Percentiles rank a stretch among this genome's conserved stretches.
phyloP scores from a whole-genome alignment of 1,140 invertebrate species.

The Bombyx mandarina region DNA sequence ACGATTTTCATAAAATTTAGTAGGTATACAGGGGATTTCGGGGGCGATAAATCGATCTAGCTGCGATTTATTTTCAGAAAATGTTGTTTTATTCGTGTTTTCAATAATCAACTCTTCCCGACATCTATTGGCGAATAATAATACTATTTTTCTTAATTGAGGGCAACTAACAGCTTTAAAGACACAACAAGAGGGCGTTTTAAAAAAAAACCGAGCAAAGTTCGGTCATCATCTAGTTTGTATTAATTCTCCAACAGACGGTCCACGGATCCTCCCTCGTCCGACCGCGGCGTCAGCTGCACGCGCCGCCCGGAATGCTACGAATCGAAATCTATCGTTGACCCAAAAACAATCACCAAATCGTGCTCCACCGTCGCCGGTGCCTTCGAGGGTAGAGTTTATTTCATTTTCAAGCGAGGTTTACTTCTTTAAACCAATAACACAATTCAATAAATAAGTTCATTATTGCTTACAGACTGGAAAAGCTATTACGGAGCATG shows the following conservation, averaged over 20 bases:
- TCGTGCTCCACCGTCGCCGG: conserved; percentile 21
- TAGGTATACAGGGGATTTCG: no score
- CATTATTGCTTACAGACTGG: not conserved
- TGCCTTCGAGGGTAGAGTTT: conserved; percentile 25
- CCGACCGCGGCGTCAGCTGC: conserved; percentile 48
- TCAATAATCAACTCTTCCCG: no score
- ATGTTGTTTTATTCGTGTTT: no score
- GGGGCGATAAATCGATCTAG: no score
- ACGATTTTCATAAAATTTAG: no score
- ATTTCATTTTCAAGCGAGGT: not conserved
- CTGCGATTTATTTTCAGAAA: no score
- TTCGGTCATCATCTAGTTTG: no score
- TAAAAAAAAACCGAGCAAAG: no score
- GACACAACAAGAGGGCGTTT: no score
- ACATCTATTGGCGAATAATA: no score
- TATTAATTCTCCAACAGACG: conserved; percentile 12
- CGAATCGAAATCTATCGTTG: conserved; percentile 28
- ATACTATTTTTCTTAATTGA: no score
- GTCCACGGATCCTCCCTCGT: conserved; percentile 34
- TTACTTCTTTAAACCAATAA: not conserved
- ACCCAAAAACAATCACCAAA: conserved; percentile 30
- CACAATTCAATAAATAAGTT: not conserved
- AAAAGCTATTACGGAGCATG: conserved; percentile 14
- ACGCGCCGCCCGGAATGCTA: conserved; percentile 51
- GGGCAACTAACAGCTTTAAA: no score